These are phyloP conservation scores for Dryas iulia DNA, from an alignment of 1,140 invertebrate species.

Conservation along the genomic window DNA sequence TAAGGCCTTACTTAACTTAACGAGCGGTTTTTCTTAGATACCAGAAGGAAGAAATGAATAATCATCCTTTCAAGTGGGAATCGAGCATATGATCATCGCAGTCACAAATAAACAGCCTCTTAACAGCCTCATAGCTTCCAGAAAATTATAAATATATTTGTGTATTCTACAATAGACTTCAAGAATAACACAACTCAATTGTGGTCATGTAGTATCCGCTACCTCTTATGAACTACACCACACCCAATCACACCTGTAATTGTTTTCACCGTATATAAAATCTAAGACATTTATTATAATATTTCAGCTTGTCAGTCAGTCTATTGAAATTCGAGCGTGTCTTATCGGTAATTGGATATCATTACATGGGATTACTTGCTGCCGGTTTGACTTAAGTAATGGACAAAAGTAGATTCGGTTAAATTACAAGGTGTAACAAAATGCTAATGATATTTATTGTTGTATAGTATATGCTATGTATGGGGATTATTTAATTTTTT, in stretches of 20 bases:
- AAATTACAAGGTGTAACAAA: conserved; percentile 1
- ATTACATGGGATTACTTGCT: conserved; percentile 47
- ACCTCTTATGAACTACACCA: conserved; percentile 27
- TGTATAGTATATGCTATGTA: neutral
- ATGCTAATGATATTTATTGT: neutral
- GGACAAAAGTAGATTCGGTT: conserved; percentile 6
- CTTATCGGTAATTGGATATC: conserved; percentile 72
- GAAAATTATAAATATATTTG: too few relatives aligned
- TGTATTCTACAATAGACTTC: too few relatives aligned
- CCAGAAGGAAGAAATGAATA: too few relatives aligned
- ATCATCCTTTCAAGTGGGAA: too few relatives aligned
- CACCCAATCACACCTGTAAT: conserved; percentile 41
- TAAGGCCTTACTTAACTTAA: too few relatives aligned
- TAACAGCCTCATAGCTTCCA: too few relatives aligned
- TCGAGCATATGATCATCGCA: too few relatives aligned
- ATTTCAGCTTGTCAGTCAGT: conserved; percentile 68
- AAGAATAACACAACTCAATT: too few relatives aligned
- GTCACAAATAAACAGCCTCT: too few relatives aligned
- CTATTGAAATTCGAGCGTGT: conserved; percentile 73
- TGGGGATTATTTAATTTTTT: neutral
- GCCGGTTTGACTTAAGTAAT: conserved; percentile 34
- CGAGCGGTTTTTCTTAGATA: too few relatives aligned
- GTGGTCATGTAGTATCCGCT: too few relatives aligned
- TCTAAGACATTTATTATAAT: conserved; percentile 72
- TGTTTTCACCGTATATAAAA: conserved; percentile 63